phyloP scores from a whole-genome alignment of 2,113 vertebrate genomes.

The Cyprinodon brontotheroides region DNA sequence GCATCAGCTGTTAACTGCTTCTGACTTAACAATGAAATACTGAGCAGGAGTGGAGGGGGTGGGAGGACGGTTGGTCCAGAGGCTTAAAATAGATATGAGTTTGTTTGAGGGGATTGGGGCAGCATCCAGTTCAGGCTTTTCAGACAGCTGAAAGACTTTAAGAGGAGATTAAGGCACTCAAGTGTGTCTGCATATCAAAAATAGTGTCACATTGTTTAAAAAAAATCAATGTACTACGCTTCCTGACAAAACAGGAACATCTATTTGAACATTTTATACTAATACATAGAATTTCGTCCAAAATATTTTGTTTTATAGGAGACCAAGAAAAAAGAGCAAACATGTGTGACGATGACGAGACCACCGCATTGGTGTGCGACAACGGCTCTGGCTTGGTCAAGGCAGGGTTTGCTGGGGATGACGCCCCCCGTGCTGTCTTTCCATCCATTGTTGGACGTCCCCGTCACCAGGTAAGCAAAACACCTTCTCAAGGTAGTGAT shows the following conservation, averaged over 20 bases:
- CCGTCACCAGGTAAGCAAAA: conserved; percentile 88
- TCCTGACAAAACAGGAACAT: neutral
- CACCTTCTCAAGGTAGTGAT: neutral
- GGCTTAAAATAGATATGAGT: conserved; percentile 71
- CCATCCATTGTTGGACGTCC: conserved; percentile 98
- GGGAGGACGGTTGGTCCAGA: conserved; percentile 22
- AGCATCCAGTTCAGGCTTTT: conserved; percentile 64
- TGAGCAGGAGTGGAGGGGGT: conserved; percentile 8
- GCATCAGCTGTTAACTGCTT: conserved; percentile 71
- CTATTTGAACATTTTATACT: neutral
- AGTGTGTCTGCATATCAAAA: conserved; percentile 32
- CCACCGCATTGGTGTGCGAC: conserved; percentile 96
- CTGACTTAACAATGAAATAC: conserved; percentile 51
- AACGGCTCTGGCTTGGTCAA: conserved; percentile 98
- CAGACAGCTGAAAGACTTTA: conserved; percentile 42
- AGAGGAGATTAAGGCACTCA: conserved; percentile 53
- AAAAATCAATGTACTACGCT: neutral
- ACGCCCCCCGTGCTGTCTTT: conserved; percentile 96
- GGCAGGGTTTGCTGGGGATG: conserved; percentile 96
- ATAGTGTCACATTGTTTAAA: conserved; percentile 35
- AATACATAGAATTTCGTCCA: conserved; percentile 2
- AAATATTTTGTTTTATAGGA: conserved; percentile 30
- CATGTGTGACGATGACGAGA: conserved; percentile 98
- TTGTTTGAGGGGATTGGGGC: conserved; percentile 10
- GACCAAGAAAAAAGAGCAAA: conserved; percentile 68